Base-by-base conservation (phyloP, 2,113 vertebrate species). In the Promerops cafer region DNA sequence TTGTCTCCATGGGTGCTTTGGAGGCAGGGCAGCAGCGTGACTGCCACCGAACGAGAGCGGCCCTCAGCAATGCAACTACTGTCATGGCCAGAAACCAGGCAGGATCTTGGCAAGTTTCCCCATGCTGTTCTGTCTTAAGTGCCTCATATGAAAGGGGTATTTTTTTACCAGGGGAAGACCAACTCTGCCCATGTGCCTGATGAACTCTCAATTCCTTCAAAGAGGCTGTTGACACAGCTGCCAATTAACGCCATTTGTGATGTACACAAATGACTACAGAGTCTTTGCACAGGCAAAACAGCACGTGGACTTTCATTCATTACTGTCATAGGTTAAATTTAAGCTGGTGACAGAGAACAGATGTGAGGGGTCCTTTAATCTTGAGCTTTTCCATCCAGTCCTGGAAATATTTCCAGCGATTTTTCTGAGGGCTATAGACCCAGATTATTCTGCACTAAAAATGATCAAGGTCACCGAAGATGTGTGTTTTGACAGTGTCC, bases 171-270 rank as follows among this genome's bases (percentile, higher is more conserved):
- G 71, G 57, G 40, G 90, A 92, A 90, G 94, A 57, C 45, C 11
- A 1, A 17, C 60, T 54, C 69, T 91, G 74, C 79, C 72, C 69
- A 7, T 6, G 42, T 47, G 72, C 52, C 56, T 84, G 93, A 93
- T 78, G 89, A 94, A 54, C 77, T 93, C 87, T 10, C 39, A 37
- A 7, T 75, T 78, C 92, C 69, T 95, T 84, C 83, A 54, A 70
- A 78, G 91, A 75, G 47, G 52, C 81, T 95, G 89, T 93, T 95
- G 93, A 96, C 93, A 95, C 93, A 91, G 92, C 83, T 96, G 96
- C 89, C 83, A 95, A 70, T 94, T 95, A 94, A 78, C 0, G 2
- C 77, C 33, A 15, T 81, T 96, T 94, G 95, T 66, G 92, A 83
- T 87, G 64, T 66, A 78, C 89, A 68, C 69, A 87, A 95, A 86